Percentiles rank a stretch among this genome's conserved stretches.
Conservation (phyloP, 2,113 vertebrate genomes). For the Tupaia tana region DNA sequence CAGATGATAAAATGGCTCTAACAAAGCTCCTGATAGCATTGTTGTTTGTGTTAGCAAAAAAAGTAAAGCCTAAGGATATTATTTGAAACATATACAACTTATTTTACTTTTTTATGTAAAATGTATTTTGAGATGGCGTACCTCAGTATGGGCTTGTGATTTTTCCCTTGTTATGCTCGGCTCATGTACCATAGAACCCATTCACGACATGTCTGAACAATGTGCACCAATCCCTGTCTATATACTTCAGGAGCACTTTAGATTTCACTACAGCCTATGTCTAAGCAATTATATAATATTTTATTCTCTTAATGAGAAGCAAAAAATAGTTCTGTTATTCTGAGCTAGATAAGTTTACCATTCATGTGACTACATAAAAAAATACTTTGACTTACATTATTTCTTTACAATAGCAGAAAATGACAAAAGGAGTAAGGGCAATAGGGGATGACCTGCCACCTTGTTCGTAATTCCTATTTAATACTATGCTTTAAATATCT, state of each 20-base stretch:
- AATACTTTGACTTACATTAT: not conserved
- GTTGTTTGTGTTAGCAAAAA: not conserved
- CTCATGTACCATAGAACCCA: not conserved
- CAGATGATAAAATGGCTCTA: not conserved
- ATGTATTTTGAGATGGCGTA: not conserved
- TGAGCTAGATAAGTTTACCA: not conserved
- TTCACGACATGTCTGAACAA: not conserved
- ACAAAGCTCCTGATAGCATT: not conserved
- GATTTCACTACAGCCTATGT: not conserved
- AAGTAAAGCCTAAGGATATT: not conserved
- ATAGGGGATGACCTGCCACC: not conserved
- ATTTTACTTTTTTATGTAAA: conserved; percentile 25
- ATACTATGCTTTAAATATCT: not conserved
- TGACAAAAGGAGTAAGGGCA: not conserved
- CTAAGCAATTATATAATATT: not conserved
- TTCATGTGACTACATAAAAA: not conserved
- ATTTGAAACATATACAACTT: not conserved
- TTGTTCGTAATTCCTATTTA: not conserved
- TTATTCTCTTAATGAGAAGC: conserved; percentile 26
- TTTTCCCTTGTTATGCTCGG: not conserved
- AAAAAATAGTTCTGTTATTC: not conserved
- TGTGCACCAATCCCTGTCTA: not conserved
- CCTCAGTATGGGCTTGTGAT: not conserved
- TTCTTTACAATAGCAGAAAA: not conserved
- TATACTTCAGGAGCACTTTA: not conserved